Conservation (phyloP, 2,113 vertebrate species). For the Nothocercus nigrocapillus region DNA sequence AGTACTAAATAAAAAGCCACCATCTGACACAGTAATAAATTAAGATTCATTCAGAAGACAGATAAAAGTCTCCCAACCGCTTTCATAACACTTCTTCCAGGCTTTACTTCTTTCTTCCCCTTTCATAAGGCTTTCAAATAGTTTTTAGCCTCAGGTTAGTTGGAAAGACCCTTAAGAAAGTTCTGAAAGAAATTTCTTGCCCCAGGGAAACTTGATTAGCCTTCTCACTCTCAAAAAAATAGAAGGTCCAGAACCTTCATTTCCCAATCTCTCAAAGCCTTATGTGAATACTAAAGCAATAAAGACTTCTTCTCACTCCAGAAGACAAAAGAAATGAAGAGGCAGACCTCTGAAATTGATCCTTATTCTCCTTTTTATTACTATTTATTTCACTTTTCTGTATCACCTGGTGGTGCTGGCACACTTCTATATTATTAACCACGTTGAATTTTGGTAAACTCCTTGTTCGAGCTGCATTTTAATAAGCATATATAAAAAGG, state of each 20-base stretch:
- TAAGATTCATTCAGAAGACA: not conserved
- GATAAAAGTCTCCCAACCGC: not conserved
- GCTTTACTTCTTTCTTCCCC: not conserved
- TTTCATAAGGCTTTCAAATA: not conserved
- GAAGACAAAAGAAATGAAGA: not conserved
- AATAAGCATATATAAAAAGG: not conserved
- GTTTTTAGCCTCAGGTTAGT: not conserved
- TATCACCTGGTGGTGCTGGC: not conserved
- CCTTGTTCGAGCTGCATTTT: not conserved
- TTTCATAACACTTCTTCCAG: not conserved
- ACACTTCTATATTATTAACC: not conserved
- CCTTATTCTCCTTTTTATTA: not conserved
- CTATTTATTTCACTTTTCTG: not conserved
- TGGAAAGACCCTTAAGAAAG: not conserved
- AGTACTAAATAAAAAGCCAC: conserved; percentile 28
- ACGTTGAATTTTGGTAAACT: not conserved
- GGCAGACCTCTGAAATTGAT: not conserved
- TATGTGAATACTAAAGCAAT: not conserved
- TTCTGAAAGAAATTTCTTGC: not conserved
- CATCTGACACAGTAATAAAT: not conserved
- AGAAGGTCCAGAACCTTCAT: not conserved
- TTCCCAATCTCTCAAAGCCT: not conserved
- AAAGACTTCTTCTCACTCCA: not conserved
- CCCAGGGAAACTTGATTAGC: not conserved
- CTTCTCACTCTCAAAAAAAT: not conserved